Base-by-base conservation (phyloP, 1,140 invertebrate species). In the Harlomillsia oculata region DNA sequence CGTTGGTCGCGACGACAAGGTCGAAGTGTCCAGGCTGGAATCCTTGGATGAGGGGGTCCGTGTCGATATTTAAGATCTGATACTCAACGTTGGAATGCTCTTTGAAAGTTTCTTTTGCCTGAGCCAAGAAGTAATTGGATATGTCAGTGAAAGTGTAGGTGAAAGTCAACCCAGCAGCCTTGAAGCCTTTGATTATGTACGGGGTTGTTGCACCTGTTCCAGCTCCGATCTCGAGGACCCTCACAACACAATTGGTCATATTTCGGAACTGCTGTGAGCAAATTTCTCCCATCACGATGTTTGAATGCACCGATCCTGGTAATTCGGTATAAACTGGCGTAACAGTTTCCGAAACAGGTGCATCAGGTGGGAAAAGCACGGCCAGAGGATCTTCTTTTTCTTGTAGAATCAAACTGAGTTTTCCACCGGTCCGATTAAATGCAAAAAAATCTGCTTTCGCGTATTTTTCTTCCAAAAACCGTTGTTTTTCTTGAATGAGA, bases 221-320 rank as follows among this genome's bases (percentile, higher is more conserved):
- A 21, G 54, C 54, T n/a, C 54, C 54, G 2, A 56, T 45, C 50
- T 56, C 54, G 11, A 56, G 36, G n/a, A 56, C 30, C 1, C 54
- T 32, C 6, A 51, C 18, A 13, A 44, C 14, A n/a, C n/a, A n/a
- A n/a, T n/a, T n/a, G n/a, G n/a, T n/a, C n/a, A n/a, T n/a, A n/a
- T n/a, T n/a, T n/a, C n/a, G n/a, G n/a, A n/a, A n/a, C n/a, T n/a
- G n/a, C n/a, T n/a, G n/a, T n/a, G n/a, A n/a, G n/a, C n/a, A n/a
- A n/a, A n/a, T n/a, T n/a, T n/a, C n/a, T n/a, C n/a, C n/a, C n/a
- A n/a, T n/a, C n/a, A n/a, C n/a, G n/a, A n/a, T n/a, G n/a, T n/a
- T n/a, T n/a, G n/a, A n/a, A n/a, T n/a, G n/a, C n/a, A n/a, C n/a
- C n/a, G n/a, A n/a, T n/a, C n/a, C n/a, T n/a, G n/a, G n/a, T n/a